phyloP scores from a whole-genome alignment of 2,888 invertebrate species.

The Ophioninae sp. region DNA sequence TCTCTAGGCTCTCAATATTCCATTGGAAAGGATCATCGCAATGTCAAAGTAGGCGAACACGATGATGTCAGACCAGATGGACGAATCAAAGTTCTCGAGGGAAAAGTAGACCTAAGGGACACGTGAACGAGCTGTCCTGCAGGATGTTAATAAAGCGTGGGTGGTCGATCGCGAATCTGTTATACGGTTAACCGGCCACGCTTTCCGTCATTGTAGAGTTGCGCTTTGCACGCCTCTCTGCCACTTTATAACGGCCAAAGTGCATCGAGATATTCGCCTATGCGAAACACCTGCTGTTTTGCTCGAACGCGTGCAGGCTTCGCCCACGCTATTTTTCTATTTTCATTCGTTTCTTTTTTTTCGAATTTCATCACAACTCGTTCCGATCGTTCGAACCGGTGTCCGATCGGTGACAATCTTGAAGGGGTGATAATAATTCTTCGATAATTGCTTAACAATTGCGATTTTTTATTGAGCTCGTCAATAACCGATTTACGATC shows the following conservation, averaged over 20 bases:
- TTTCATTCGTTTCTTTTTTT: not conserved
- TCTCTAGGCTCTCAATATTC: not conserved
- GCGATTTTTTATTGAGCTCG: not conserved
- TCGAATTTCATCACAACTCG: not conserved
- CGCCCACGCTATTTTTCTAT: slow-evolving; percentile 17
- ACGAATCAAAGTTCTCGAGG: slow-evolving; percentile 22
- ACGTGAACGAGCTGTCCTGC: slow-evolving; percentile 58
- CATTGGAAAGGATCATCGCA: not conserved
- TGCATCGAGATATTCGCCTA: slow-evolving; percentile 37
- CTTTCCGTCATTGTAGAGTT: slow-evolving; percentile 55
- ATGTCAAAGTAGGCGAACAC: slow-evolving; percentile 20
- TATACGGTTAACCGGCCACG: slow-evolving; percentile 57
- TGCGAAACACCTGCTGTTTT: slow-evolving; percentile 57
- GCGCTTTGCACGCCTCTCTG: slow-evolving; percentile 30
- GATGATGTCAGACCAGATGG: slow-evolving; percentile 9
- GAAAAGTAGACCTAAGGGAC: slow-evolving; percentile 23
- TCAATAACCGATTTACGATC: not conserved
- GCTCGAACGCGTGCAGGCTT: slow-evolving; percentile 49
- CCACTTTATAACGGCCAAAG: slow-evolving; percentile 11
- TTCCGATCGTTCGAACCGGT: not conserved
- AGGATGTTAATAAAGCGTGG: slow-evolving; percentile 70
- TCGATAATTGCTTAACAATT: not conserved
- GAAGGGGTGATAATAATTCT: slow-evolving; percentile 8
- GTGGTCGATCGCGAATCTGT: slow-evolving; percentile 59
- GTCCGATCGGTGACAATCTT: slow-evolving; percentile 14